phyloP scores from a whole-genome alignment of 2,888 invertebrate species.

The Drosophila affinis region DNA sequence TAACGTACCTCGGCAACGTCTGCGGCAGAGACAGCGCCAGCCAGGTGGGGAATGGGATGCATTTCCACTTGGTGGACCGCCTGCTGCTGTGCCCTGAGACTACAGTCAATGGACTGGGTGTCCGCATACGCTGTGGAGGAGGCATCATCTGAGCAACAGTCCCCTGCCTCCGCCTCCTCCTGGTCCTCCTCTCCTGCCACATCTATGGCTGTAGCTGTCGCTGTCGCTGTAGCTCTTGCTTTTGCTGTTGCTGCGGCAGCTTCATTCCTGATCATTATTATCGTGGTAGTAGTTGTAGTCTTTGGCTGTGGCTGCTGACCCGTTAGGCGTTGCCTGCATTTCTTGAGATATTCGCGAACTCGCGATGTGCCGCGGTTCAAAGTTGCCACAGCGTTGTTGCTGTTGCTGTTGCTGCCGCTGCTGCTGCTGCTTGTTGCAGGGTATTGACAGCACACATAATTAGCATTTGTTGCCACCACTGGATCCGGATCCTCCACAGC shows the following conservation, averaged over 20 bases:
- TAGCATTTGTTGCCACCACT: slow-evolving; percentile 59
- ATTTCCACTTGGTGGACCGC: slow-evolving; percentile 39
- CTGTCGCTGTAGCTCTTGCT: not conserved
- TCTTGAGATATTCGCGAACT: slow-evolving; percentile 83
- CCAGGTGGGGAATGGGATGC: not conserved
- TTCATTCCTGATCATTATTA: slow-evolving; percentile 37
- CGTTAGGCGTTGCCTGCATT: slow-evolving; percentile 83
- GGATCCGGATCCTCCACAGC: slow-evolving; percentile 45
- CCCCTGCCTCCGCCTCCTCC: slow-evolving; percentile 18
- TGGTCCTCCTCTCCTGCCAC: slow-evolving; percentile 33
- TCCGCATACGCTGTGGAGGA: slow-evolving; percentile 62
- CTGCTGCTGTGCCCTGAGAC: slow-evolving; percentile 47
- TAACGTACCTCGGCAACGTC: not conserved
- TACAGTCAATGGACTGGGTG: slow-evolving; percentile 61
- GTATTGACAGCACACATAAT: slow-evolving; percentile 77
- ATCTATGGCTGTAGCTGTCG: slow-evolving; percentile 7
- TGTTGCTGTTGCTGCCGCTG: slow-evolving; percentile 20
- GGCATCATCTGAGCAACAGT: slow-evolving; percentile 20
- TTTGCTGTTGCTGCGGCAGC: slow-evolving; percentile 19
- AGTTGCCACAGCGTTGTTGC: slow-evolving; percentile 17
- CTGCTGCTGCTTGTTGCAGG: slow-evolving; percentile 35
- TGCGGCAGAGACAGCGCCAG: not conserved
- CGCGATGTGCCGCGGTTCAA: slow-evolving; percentile 83
- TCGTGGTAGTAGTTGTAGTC: slow-evolving; percentile 41
- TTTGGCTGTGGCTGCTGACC: slow-evolving; percentile 69